Evolutionary conservation across 2,888 invertebrate species (phyloP).

Genomic region (Ferdinandea cuprea): DNA sequence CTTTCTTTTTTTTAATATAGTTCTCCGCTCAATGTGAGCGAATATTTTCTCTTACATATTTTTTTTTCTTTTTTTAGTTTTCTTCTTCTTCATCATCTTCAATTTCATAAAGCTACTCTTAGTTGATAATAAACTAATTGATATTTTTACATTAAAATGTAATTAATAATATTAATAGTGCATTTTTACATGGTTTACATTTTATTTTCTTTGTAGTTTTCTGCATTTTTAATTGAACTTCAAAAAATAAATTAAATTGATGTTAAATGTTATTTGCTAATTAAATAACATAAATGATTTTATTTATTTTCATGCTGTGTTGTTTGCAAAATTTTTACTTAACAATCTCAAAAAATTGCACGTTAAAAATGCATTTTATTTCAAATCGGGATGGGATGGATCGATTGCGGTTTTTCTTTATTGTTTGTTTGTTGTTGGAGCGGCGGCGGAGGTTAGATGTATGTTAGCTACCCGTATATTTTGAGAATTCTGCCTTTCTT

Average conservation of each 20-base stretch:
- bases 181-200: slow-evolving; percentile 57
- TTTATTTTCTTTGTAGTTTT: slow-evolving; percentile 37
- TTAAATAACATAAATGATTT: slow-evolving; percentile 34
- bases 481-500: slow-evolving; percentile 55
- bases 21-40: slow-evolving; percentile 78
- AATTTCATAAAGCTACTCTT: slow-evolving; percentile 70
- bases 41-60: slow-evolving; percentile 62
- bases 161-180: slow-evolving; percentile 66
- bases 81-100: no score
- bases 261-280: slow-evolving; percentile 31
- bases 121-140: slow-evolving; percentile 68
- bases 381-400: no score
- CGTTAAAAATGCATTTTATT: no score
- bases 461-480: slow-evolving; percentile 1
- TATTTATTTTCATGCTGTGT: slow-evolving; percentile 16
- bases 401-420: no score
- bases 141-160: slow-evolving; percentile 68
- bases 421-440: slow-evolving; percentile 1
- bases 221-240: slow-evolving; percentile 46
- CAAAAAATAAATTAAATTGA: slow-evolving; percentile 41
- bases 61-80: slow-evolving; percentile 27
- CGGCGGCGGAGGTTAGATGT: slow-evolving; percentile 9
- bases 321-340: not conserved
- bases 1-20: slow-evolving; percentile 65
- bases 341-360: no score